Conservation (phyloP, 2,113 vertebrate genomes). For the Dasyurus viverrinus region DNA sequence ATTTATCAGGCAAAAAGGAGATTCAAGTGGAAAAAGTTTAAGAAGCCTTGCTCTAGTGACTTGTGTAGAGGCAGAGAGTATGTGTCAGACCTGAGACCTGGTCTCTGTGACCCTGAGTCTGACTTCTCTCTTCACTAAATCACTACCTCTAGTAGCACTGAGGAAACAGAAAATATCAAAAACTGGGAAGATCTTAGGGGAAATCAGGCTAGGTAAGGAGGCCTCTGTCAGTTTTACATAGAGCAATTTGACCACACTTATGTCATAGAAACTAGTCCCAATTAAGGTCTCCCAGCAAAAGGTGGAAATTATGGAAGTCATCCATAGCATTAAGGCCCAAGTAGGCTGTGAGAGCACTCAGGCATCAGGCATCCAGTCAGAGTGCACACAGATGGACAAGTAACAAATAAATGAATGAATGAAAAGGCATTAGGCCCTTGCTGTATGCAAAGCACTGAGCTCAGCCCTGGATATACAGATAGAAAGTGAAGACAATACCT, state of each 20-base stretch:
- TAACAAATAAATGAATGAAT: not conserved
- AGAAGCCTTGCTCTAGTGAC: not conserved
- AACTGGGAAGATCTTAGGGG: not conserved
- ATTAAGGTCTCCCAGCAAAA: not conserved
- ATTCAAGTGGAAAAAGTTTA: too few species aligned
- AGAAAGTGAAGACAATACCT: not conserved
- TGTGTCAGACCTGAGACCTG: not conserved
- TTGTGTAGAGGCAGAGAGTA: not conserved
- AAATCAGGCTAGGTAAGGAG: not conserved
- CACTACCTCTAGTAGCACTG: not conserved
- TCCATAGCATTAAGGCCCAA: not conserved
- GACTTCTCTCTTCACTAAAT: not conserved
- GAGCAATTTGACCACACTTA: not conserved
- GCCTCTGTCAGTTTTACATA: not conserved
- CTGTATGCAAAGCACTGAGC: not conserved
- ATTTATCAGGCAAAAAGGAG: too few species aligned
- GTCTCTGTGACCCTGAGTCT: not conserved
- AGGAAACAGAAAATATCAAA: not conserved
- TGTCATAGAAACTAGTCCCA: not conserved
- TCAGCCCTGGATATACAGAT: not conserved
- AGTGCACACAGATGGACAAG: not conserved
- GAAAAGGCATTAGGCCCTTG: not conserved
- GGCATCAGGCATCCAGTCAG: too few species aligned
- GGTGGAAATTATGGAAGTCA: not conserved
- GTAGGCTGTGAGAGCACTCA: too few species aligned